These are phyloP conservation scores for Rynchops niger DNA, from an alignment of 2,113 vertebrate species.

Conservation along the genomic window DNA sequence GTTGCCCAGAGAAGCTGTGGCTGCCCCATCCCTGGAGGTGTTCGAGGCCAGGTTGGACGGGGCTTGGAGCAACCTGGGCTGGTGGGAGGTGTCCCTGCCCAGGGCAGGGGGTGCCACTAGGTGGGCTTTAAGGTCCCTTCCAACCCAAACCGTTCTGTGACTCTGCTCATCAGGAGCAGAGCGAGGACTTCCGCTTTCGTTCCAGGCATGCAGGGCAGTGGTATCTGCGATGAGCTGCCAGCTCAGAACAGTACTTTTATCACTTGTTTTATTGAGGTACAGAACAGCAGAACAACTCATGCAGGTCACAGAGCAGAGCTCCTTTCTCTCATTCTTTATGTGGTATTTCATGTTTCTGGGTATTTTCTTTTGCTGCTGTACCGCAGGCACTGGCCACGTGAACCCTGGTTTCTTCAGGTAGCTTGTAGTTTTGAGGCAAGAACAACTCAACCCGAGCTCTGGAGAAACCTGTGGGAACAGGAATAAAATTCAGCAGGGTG, in stretches of 20 bases:
- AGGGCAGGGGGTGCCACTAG: no score
- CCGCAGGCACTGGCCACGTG: neutral
- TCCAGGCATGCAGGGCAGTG: neutral
- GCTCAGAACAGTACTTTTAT: neutral
- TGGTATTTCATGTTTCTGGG: neutral
- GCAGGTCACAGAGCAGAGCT: neutral
- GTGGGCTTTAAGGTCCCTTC: no score
- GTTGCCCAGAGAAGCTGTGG: no score
- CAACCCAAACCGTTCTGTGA: no score
- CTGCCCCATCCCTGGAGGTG: no score
- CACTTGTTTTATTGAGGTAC: neutral
- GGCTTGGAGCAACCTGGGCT: no score
- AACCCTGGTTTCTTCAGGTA: neutral
- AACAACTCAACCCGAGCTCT: neutral
- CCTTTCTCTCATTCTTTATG: neutral
- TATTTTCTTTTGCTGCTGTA: neutral
- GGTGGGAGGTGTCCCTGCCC: no score
- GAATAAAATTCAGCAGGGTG: neutral
- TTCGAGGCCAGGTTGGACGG: no score
- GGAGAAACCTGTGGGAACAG: neutral
- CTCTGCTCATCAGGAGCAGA: neutral
- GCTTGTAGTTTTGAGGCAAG: neutral
- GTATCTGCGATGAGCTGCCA: neutral
- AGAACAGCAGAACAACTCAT: accelerated
- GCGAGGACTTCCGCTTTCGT: accelerated